Conservation (phyloP, 1,140 invertebrate species). For the Plutomurus gul region DNA sequence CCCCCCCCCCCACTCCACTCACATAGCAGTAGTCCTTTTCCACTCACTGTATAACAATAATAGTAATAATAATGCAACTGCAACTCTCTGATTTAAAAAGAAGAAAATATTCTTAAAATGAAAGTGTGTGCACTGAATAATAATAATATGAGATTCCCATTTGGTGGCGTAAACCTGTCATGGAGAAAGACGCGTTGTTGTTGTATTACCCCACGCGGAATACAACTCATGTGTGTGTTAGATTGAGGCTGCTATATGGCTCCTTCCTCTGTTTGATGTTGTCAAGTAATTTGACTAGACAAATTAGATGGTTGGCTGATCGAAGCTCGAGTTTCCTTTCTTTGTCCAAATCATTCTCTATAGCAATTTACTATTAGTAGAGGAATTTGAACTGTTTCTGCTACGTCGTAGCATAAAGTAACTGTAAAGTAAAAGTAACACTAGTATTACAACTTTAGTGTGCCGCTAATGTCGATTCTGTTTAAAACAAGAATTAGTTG, state of each 20-base stretch:
- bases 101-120: background rate
- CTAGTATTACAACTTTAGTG: background rate
- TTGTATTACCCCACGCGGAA: too few relatives aligned
- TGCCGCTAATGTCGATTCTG: conserved; percentile 2
- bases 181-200: too few relatives aligned
- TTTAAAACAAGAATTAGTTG: conserved; percentile 15
- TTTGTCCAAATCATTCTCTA: background rate
- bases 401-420: background rate
- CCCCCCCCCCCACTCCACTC: too few relatives aligned
- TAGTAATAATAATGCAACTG: background rate
- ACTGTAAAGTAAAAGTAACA: conserved; percentile 2
- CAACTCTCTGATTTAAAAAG: background rate
- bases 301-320: background rate
- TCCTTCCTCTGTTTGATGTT: too few relatives aligned
- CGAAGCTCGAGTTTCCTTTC: too few relatives aligned
- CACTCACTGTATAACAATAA: too few relatives aligned
- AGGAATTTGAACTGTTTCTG: background rate
- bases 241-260: too few relatives aligned
- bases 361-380: background rate
- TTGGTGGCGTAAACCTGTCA: too few relatives aligned
- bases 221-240: too few relatives aligned
- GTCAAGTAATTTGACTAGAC: background rate
- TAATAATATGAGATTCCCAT: too few relatives aligned
- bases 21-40: too few relatives aligned
- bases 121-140: background rate